Base-by-base conservation (phyloP, 1,140 invertebrate genomes). In the Mya arenaria region DNA sequence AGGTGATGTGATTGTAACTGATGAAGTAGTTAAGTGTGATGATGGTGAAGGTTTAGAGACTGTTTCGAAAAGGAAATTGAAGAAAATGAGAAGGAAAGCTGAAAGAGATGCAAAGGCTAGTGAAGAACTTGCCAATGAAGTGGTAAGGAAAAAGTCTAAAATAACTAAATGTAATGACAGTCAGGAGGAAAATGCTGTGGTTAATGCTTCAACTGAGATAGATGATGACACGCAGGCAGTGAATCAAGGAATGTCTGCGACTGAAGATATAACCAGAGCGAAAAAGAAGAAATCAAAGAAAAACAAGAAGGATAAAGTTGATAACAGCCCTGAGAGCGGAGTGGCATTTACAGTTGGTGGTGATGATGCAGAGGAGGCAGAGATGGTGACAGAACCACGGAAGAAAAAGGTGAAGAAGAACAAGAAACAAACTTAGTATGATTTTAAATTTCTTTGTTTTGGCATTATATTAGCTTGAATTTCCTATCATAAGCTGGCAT, bases 11-110 rank as follows among this genome's bases (percentile, higher is more conserved):
- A 48, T 25, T 30, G 39, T 28, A 36, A 30, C n/a, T 48, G 25
- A 32, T 52, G 55, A 39, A 25, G 15, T 48, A 44, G 34, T 23
- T 10, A 19, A 52, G n/a, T 5, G 28, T 36, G 37, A 62, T 23
- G 78, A 62, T n/a, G 8, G 15, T 19, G 17, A 62, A 37, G 65
- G 72, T 32, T 25, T 74, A 78, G 69, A 23, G 28, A 15, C 34
- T 10, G 0, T 4, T 30, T 48, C 65, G 52, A 84, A 74, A 79
- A 84, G 56, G 55, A n/a, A 41, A 25, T 68, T 30, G 32, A 58
- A 30, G 52, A 73, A 73, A 48, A 77, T 55, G 72, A 52, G 39
- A 48, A 68, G 52, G 56, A 41, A 60, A 68, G 69, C 1, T 75
- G 2, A 60, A 60, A 10, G 39, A 36, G 58, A n/a, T 19, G 28